Conservation (phyloP, 2,113 vertebrate species). For the Cynoglossus semilaevis region DNA sequence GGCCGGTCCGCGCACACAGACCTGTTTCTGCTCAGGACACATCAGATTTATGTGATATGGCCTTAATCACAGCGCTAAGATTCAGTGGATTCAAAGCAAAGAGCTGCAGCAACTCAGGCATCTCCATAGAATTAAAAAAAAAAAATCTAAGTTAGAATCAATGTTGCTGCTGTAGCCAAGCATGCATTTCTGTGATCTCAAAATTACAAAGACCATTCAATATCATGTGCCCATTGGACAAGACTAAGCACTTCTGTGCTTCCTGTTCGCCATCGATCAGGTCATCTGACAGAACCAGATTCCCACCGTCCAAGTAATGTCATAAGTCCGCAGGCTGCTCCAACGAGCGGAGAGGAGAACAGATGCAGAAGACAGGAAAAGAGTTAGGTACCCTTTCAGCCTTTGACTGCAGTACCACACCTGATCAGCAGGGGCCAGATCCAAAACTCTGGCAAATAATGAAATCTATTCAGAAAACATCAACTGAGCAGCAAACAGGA, state of each 20-base stretch:
- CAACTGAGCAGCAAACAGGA: too few species aligned
- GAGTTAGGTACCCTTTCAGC: too few species aligned
- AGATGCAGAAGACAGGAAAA: background rate
- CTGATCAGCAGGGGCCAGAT: too few species aligned
- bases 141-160: background rate
- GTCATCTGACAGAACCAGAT: slow-evolving; percentile 37
- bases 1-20: slow-evolving; percentile 9
- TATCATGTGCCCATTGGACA: slow-evolving; percentile 39
- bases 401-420: too few species aligned
- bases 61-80: slow-evolving; percentile 28
- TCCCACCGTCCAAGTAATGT: too few species aligned
- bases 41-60: slow-evolving; percentile 42
- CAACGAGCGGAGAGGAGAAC: slow-evolving; percentile 24
- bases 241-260: slow-evolving; percentile 34
- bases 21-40: slow-evolving; percentile 41
- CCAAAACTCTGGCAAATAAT: too few species aligned
- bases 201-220: slow-evolving; percentile 25
- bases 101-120: background rate
- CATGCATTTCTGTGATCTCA: too few species aligned
- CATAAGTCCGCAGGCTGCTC: too few species aligned
- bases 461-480: too few species aligned
- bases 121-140: background rate
- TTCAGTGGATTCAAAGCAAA: background rate
- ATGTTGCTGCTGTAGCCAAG: background rate
- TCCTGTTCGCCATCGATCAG: slow-evolving; percentile 38